Evolutionary conservation across 1,140 invertebrate species (phyloP), one percentile per base, ranked within the genome.

Genomic region (Drosophila albomicans): DNA sequence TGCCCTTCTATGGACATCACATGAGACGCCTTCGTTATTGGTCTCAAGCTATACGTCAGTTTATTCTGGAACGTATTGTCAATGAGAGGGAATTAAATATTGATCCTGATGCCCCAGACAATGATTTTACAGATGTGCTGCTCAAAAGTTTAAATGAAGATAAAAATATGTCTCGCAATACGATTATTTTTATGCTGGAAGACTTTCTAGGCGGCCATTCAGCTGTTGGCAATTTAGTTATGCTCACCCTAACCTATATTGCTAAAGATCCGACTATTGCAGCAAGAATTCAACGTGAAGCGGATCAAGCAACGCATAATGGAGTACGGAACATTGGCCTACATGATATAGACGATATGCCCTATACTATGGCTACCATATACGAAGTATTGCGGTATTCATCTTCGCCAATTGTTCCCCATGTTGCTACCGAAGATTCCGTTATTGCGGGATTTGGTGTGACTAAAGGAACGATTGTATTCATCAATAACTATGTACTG

Each of bases 401-500:
- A 0, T 96, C 96, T 1, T 98, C 97, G 0, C 97, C 97, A 0
- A 98, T 98, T 62, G 97, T 98, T 0, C 98, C 98, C 1, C 97
- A 98, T 86, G 96, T 98, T 0, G 96, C 97, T 0, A 97, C 95
- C 5, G 94, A 96, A 75, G 95, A 97, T 74, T 95, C 95, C 0
- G 93, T 94, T 1, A 94, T 98, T 32, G 94, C 94, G 48, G 97
- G 96, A n/a, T 97, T 95, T 86, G 93, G 94, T 20, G 95, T 98
- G 0, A 94, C 95, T 46, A 96, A 96, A 82, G 96, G 96, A 25
- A 97, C 97, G 0, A 94, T 98, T 30, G 95, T 98, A 0, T 97
- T 98, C 80, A 94, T 98, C 30, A 98, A 98, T 85, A 98, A 97
- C 74, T 97, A 97, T 91, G 96, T 97, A 48, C 91, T 98, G 4